Conservation (phyloP, 2,888 invertebrate genomes). For the Napeogenes sylphis region DNA sequence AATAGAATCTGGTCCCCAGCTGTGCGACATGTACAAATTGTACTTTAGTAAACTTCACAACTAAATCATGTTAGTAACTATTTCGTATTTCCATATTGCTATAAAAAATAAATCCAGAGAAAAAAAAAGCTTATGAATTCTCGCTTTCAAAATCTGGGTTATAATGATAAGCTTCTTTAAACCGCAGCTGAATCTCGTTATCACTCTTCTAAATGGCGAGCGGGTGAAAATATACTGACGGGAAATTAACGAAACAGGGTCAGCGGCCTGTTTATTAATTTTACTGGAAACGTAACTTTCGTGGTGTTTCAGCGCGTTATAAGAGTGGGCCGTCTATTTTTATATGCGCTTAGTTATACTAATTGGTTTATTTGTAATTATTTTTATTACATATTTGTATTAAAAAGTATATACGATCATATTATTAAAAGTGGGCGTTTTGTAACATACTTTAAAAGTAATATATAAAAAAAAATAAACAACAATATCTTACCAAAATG, state of each 20-base stretch:
- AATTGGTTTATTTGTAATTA: background rate
- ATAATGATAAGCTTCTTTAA: constrained; percentile 7
- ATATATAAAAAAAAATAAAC: background rate
- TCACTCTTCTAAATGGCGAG: constrained; percentile 21
- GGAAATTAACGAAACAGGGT: constrained; percentile 41
- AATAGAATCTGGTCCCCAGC: too few species aligned
- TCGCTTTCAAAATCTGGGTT: constrained; percentile 1
- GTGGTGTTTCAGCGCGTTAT: constrained; percentile 13
- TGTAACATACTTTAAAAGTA: background rate
- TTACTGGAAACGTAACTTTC: constrained; percentile 26
- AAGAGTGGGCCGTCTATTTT: constrained; percentile 7
- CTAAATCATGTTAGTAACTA: too few species aligned
- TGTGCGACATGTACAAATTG: too few species aligned
- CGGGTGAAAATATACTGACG: constrained; percentile 20
- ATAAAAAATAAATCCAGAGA: too few species aligned
- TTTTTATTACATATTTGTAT: background rate
- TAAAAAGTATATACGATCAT: too few species aligned
- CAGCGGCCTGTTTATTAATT: constrained; percentile 38
- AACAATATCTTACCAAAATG: constrained; percentile 16
- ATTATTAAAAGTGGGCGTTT: too few species aligned
- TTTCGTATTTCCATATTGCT: too few species aligned
- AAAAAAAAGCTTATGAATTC: too few species aligned
- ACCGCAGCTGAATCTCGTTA: constrained; percentile 21
- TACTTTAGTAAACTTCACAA: too few species aligned
- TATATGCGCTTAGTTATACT: background rate